Base-by-base conservation (phyloP, 2,888 invertebrate genomes). In the Drosophila siamana region DNA sequence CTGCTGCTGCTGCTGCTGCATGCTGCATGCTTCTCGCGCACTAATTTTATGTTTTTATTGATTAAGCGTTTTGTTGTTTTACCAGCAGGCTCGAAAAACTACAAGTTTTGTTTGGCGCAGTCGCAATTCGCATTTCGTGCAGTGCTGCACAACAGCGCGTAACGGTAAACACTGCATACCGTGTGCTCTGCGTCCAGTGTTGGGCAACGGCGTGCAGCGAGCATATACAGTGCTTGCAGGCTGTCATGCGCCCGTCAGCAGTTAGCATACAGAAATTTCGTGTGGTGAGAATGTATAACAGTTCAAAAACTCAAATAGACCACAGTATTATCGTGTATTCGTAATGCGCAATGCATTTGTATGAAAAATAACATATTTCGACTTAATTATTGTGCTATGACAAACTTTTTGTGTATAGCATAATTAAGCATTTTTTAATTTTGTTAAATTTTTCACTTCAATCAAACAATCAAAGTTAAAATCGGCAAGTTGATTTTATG, bases 21-120 rank as follows among this genome's bases (percentile, higher is more conserved):
- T 72, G 76, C 76, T 73, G 59, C 75, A 60, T 72, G 76, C 76
- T 73, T 65, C 80, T 80, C 68, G 78, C 80, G 68, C 74, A 86
- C 79, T 78, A 78, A 70, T 84, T 82, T 86, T 86, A 83, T 83
- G 86, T 83, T 86, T 84, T 83, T 83, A 83, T 83, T 83, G 83
- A 83, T 83, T 83, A 60, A 80, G 73, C 82, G 64, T 65, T 85
- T 65, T 85, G 82, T 84, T 81, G 83, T 69, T 75, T 70, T 68
- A 56, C 65, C 69, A 69, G 60, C 66, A 66, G 44, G 48, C 43
- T 67, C 13, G 50, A 56, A 50, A 22, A 62, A 41, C 48, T 28
- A 41, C 26, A 62, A 30, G 8, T 54, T 73, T 46, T 57, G 8
- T 73, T 46, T 57, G 8, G 59, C 74, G 74, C 74, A 74, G 74